phyloP scores from a whole-genome alignment of 92 coral and sea anemone genomes.

The Zoanthus sociatus region DNA sequence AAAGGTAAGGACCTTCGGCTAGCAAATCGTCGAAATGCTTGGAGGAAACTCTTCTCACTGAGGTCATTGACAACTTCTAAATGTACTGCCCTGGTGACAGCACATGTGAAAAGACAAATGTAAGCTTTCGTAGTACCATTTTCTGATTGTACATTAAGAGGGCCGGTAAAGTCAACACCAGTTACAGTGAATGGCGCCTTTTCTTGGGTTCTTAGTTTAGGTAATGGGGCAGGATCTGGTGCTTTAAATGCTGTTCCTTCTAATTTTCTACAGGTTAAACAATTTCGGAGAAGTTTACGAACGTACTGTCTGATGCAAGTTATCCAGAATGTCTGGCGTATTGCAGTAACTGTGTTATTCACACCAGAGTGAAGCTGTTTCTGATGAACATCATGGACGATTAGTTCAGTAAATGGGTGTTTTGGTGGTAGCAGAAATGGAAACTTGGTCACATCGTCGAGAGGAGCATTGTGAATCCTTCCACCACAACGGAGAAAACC shows the following conservation, averaged over 20 bases:
- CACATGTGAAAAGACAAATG: conserved; percentile 38
- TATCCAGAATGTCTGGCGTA: conserved; percentile 67
- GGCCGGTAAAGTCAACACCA: conserved; percentile 73
- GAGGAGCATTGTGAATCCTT: conserved; percentile 67
- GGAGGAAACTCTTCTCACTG: conserved; percentile 24
- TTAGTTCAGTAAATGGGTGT: conserved; percentile 51
- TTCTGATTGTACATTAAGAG: conserved; percentile 36
- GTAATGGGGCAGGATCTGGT: conserved; percentile 52
- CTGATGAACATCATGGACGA: conserved; percentile 48
- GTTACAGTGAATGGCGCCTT: conserved; percentile 59
- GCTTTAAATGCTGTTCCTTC: conserved; percentile 38
- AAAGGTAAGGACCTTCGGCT: conserved; percentile 8
- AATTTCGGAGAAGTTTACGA: conserved; percentile 31
- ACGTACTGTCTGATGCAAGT: conserved; percentile 48
- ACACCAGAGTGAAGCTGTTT: conserved; percentile 64
- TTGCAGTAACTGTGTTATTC: conserved; percentile 55
- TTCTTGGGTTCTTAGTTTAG: conserved; percentile 61
- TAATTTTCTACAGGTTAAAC: conserved; percentile 57
- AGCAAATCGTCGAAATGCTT: conserved; percentile 38
- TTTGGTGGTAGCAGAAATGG: conserved; percentile 57
- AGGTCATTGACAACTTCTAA: conserved; percentile 39
- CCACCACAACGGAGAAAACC: conserved; percentile 68
- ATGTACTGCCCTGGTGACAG: conserved; percentile 31
- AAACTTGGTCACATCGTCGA: conserved; percentile 39
- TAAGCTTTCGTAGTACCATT: conserved; percentile 40